A percentile compares a stretch with the other conserved stretches of the same genome.
Conservation (phyloP, 2,797 vertebrate species). For the Sternarchorhynchus goeldii region DNA sequence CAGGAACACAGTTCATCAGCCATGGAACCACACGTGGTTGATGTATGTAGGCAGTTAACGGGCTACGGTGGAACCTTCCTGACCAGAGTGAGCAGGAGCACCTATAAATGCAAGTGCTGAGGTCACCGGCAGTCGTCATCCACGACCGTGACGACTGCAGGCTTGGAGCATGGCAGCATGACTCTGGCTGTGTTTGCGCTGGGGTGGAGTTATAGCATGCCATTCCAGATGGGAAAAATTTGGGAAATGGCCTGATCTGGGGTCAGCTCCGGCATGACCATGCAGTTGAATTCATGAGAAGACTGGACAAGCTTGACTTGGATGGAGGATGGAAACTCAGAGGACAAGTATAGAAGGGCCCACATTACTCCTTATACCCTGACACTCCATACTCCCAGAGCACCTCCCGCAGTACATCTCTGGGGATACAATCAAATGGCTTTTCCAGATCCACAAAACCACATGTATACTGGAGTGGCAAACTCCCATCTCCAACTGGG, state of each 20-base stretch:
- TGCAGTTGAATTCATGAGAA: background rate
- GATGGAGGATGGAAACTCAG: too few species aligned
- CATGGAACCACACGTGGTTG: background rate
- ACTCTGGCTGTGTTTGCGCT: slow-evolving; percentile 2
- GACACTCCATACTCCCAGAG: too few species aligned
- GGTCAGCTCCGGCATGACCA: background rate
- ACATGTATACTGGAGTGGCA: too few species aligned
- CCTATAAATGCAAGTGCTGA: slow-evolving; percentile 40
- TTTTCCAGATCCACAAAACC: too few species aligned
- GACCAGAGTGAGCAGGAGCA: slow-evolving; percentile 1
- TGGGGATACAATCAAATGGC: too few species aligned
- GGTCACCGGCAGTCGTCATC: slow-evolving; percentile 30
- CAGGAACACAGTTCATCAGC: background rate
- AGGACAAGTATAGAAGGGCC: too few species aligned
- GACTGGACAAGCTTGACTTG: too few species aligned
- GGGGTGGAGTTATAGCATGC: background rate
- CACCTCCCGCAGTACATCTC: too few species aligned
- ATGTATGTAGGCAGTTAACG: slow-evolving; percentile 4
- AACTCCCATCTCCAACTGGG: too few species aligned
- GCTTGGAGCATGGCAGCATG: too few species aligned
- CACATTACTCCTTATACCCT: too few species aligned
- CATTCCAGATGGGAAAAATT: slow-evolving; percentile 24
- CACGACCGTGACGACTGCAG: slow-evolving; percentile 29
- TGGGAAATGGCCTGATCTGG: slow-evolving; percentile 12
- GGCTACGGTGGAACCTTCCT: background rate